Evolutionary conservation across 2,888 invertebrate genomes (phyloP), one percentile per base, ranked within the genome.

Genomic region (Clivina fossor): DNA sequence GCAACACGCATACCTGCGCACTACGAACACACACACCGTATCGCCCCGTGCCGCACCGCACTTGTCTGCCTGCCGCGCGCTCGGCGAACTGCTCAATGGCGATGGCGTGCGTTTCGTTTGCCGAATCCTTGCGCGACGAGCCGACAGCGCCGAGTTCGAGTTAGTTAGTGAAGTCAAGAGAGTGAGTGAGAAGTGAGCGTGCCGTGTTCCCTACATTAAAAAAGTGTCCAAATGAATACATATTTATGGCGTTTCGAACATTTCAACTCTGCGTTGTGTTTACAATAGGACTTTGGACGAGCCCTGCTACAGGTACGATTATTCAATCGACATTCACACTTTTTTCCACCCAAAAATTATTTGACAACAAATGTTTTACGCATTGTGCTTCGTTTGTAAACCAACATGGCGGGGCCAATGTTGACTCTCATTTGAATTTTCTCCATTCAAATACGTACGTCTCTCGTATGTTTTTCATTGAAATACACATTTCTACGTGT

Each of bases 181-280:
- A 60, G 62, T 60, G 62, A 63, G 59, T 58, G 61, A 62, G 56
- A 59, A 61, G 61, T 49, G 62, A 63, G 64, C 64, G 64, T 63
- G 63, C 64, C 63, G 63, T 62, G 66, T 67, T 68, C 66, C 64
- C 66, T 66, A 65, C 66, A 16, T 68, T 78, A 65, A 67, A 66
- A 67, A 67, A 66, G 68, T 71, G 69, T 71, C 80, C 83, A 82
- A 82, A 84, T 84, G 85, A 80, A 79, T 79, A 79, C 79, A 80
- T 79, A 83, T 83, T 81, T 84, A 85, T 86, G 86, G 86, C 86
- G 85, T 80, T 85, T 80, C 81, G 82, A 83, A 82, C 83, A 79
- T 80, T 83, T 79, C 82, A 81, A 80, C 80, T 84, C 81, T 77
- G 76, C 76, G 80, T 80, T 77, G 75, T 80, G 77, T 77, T 78